Evolutionary conservation across 1,140 invertebrate genomes (phyloP).

Genomic region (Drosophila quadrilineata): DNA sequence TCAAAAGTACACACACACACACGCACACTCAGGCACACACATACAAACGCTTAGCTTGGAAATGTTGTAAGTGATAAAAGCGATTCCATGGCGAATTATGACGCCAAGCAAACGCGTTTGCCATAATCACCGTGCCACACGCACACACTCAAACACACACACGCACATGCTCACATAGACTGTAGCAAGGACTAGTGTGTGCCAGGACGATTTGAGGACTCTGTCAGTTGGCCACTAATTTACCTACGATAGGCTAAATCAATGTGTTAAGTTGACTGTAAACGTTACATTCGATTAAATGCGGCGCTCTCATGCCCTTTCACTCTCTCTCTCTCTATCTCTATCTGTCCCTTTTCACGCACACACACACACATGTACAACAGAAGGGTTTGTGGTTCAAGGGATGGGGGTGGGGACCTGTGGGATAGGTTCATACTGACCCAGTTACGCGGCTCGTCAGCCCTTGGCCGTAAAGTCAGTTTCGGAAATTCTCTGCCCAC

Average conservation of each 20-base stretch:
- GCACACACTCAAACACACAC: constrained; percentile 16
- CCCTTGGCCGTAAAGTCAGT: neutral
- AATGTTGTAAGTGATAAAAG: constrained; percentile 42
- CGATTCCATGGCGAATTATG: constrained; percentile 39
- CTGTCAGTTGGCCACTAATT: constrained; percentile 40
- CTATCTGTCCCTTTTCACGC: neutral
- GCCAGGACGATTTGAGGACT: neutral
- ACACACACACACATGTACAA: neutral
- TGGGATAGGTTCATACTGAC: constrained; percentile 18
- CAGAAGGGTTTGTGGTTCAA: no score
- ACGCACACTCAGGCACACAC: neutral
- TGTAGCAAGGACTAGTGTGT: neutral
- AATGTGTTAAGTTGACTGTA: constrained; percentile 62
- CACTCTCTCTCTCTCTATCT: neutral
- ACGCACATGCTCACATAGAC: neutral
- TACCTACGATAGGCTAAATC: constrained; percentile 51
- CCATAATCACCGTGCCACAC: constrained; percentile 33
- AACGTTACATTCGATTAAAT: constrained; percentile 66
- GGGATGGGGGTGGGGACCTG: neutral
- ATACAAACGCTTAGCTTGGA: neutral
- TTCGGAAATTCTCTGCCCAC: neutral
- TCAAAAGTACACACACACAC: neutral
- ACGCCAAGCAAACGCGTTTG: constrained; percentile 28
- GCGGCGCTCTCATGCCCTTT: constrained; percentile 40
- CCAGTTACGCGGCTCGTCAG: constrained; percentile 33